phyloP scores from a whole-genome alignment of 37 sponge, comb jelly and placozoan species.

The Bolinopsis microptera region DNA sequence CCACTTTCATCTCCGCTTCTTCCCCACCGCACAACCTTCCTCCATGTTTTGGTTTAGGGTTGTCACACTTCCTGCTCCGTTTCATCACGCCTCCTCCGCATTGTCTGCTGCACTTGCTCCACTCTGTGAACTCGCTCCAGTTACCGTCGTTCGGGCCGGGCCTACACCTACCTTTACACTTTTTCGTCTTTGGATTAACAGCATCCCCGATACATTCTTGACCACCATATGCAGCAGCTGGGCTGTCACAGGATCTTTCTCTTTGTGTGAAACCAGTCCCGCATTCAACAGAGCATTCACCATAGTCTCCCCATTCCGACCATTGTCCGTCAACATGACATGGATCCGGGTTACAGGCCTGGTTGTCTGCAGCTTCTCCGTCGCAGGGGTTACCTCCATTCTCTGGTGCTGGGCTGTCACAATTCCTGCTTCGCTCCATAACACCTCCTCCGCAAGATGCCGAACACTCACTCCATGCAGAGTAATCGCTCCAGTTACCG shows the following conservation, averaged over 20 bases:
- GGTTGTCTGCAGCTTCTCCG: neutral
- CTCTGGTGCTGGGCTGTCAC: neutral
- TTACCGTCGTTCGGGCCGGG: neutral
- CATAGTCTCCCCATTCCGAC: neutral
- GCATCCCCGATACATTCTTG: neutral
- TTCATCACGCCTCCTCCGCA: neutral
- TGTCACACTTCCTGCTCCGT: neutral
- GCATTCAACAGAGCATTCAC: neutral
- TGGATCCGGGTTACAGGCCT: neutral
- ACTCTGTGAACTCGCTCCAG: neutral
- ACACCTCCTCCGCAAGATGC: neutral
- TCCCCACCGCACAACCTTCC: no score
- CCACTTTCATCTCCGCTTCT: no score
- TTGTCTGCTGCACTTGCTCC: neutral
- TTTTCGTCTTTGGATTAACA: neutral
- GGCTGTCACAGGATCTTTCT: neutral
- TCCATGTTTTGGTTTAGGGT: neutral
- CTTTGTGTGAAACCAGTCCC: neutral
- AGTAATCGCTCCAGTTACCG: neutral
- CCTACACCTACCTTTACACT: neutral
- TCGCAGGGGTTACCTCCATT: neutral
- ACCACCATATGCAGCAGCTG: neutral
- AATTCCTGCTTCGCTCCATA: neutral
- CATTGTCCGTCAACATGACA: neutral
- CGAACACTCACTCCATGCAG: neutral